These are phyloP conservation scores for Connochaetes taurinus DNA, from an alignment of 2,113 vertebrate species.

Conservation along the genomic window DNA sequence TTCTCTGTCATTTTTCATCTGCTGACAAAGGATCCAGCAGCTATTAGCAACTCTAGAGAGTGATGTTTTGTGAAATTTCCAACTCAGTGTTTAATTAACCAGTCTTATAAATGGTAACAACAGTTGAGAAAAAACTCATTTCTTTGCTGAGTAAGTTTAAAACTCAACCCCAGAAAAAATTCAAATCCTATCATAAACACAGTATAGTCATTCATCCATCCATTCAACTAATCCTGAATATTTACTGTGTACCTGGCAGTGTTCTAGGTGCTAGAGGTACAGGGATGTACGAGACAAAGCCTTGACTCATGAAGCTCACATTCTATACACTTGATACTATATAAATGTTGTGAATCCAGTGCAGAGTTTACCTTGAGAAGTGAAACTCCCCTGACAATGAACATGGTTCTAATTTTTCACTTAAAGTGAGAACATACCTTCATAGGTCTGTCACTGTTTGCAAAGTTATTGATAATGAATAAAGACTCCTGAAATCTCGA, in stretches of 20 bases:
- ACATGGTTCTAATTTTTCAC: neutral
- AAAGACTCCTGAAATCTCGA: constrained; percentile 97
- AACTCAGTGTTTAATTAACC: neutral
- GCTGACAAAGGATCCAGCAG: neutral
- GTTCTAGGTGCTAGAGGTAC: neutral
- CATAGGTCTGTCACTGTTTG: constrained; percentile 96
- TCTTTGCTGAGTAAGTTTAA: neutral
- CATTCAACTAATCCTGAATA: neutral
- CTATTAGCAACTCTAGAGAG: neutral
- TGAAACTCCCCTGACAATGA: neutral
- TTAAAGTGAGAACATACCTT: constrained; percentile 85
- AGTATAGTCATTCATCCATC: neutral
- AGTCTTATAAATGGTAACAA: neutral
- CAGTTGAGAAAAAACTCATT: neutral
- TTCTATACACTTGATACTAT: neutral
- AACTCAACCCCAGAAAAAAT: constrained; percentile 5
- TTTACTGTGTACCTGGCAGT: neutral
- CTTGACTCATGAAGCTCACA: neutral
- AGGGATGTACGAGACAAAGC: neutral
- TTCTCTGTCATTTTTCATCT: neutral
- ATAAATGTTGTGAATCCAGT: neutral
- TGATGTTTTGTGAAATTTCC: constrained; percentile 23
- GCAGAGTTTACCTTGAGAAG: neutral
- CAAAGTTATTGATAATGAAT: constrained; percentile 99
- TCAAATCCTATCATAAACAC: neutral